These are phyloP conservation scores for Holocentrus rufus DNA, from an alignment of 2,797 vertebrate species.

Conservation along the genomic window DNA sequence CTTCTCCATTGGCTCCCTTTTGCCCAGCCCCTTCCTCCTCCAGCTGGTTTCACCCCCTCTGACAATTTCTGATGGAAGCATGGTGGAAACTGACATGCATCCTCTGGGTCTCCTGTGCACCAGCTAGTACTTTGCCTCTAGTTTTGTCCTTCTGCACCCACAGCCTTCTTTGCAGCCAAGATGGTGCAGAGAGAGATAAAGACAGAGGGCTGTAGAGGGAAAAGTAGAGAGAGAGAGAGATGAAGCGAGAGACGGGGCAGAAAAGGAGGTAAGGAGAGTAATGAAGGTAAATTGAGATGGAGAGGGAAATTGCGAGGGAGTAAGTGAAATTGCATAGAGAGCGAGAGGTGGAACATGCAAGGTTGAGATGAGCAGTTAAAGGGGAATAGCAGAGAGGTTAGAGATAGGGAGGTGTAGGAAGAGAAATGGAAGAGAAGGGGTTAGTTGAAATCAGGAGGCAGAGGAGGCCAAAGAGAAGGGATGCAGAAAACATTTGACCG, in stretches of 20 bases:
- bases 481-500: constrained; percentile 6
- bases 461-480: neutral
- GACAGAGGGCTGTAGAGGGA: neutral
- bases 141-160: constrained; percentile 7
- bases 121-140: constrained; percentile 20
- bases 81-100: neutral
- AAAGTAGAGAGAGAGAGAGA: neutral
- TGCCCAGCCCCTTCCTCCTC: neutral
- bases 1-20: neutral
- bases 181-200: neutral
- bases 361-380: neutral
- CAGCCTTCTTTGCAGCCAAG: constrained; percentile 2
- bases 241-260: too few species aligned
- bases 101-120: constrained; percentile 5
- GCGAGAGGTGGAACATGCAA: neutral
- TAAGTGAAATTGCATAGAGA: neutral
- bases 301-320: too few species aligned
- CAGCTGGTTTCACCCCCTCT: constrained; percentile 1
- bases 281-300: too few species aligned
- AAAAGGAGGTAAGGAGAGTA: too few species aligned
- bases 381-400: neutral
- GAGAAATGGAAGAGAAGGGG: neutral
- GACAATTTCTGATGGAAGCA: neutral
- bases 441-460: neutral
- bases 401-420: constrained; percentile 15